A percentile compares a stretch with the other conserved stretches of the same genome.
These are phyloP conservation scores for Rhynchotus rufescens DNA, from an alignment of 2,797 vertebrate genomes.

Conservation along the genomic window DNA sequence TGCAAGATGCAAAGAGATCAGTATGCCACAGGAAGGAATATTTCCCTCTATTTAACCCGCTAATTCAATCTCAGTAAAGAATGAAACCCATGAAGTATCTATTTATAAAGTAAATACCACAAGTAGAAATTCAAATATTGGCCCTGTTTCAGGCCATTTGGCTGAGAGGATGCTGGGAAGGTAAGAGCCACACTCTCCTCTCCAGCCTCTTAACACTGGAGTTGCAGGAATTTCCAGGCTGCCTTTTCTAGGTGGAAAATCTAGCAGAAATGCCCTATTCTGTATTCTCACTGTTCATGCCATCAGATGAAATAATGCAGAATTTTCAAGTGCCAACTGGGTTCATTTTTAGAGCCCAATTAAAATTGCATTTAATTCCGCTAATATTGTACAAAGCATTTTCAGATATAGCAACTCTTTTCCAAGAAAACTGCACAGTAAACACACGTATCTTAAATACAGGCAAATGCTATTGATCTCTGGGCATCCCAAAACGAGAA, in stretches of 20 bases:
- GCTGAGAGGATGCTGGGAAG: constrained; percentile 34
- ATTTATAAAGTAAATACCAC: constrained; percentile 68
- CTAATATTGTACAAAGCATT: constrained; percentile 43
- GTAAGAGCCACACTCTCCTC: background rate
- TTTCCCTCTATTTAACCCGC: constrained; percentile 60
- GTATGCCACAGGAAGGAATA: constrained; percentile 4
- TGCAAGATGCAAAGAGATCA: constrained; percentile 65
- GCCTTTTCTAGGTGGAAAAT: background rate
- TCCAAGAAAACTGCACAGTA: constrained; percentile 45
- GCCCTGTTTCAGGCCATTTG: constrained; percentile 62
- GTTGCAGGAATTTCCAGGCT: background rate
- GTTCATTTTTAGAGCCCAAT: background rate
- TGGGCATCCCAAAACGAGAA: constrained; percentile 66
- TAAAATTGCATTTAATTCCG: constrained; percentile 36
- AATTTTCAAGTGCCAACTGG: constrained; percentile 9
- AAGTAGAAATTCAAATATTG: constrained; percentile 63
- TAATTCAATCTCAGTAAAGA: constrained; percentile 69
- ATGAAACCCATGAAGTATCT: constrained; percentile 66
- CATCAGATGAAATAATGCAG: background rate
- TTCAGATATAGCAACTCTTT: constrained; percentile 63
- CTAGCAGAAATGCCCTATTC: background rate
- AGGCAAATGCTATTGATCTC: constrained; percentile 75
- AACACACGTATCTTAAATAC: constrained; percentile 76
- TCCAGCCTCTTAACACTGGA: background rate
- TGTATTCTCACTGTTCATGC: background rate